Evolutionary conservation across 1,140 invertebrate genomes (phyloP).

Genomic region (Aphelinus atriplicis): DNA sequence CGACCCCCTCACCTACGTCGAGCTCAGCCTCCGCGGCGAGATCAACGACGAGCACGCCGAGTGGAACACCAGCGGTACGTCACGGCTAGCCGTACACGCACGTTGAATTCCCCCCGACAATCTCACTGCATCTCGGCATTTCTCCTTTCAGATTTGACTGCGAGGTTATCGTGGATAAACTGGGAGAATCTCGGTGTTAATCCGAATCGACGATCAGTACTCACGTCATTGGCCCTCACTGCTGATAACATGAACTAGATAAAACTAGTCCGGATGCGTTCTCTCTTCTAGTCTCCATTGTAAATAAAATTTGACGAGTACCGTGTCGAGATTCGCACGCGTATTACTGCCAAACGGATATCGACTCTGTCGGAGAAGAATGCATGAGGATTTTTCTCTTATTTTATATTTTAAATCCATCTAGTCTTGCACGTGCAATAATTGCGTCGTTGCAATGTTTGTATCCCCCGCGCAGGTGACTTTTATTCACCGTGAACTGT

Average conservation of each 20-base stretch:
- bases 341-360: too few relatives aligned
- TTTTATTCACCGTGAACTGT: background rate
- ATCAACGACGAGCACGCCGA: slow-evolving; percentile 86
- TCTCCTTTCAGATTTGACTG: slow-evolving; percentile 85
- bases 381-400: slow-evolving; percentile 41
- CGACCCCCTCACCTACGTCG: slow-evolving; percentile 93
- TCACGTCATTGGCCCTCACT: slow-evolving; percentile 83
- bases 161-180: slow-evolving; percentile 97
- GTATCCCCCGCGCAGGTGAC: slow-evolving; percentile 8
- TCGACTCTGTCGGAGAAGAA: too few relatives aligned
- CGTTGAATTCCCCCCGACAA: too few relatives aligned
- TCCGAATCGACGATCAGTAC: slow-evolving; percentile 81
- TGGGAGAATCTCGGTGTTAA: slow-evolving; percentile 98
- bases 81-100: too few relatives aligned
- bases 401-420: slow-evolving; percentile 47
- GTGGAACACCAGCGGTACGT: slow-evolving; percentile 95
- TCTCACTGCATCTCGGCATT: background rate
- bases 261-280: background rate
- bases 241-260: slow-evolving; percentile 76
- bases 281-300: slow-evolving; percentile 40
- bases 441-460: slow-evolving; percentile 42
- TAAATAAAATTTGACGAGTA: too few relatives aligned
- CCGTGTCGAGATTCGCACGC: too few relatives aligned
- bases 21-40: slow-evolving; percentile 89
- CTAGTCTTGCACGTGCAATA: slow-evolving; percentile 60